These are phyloP conservation scores for Amphimedon queenslandica DNA, from an alignment of 37 sponge, comb jelly and placozoan genomes.

Conservation along the genomic window DNA sequence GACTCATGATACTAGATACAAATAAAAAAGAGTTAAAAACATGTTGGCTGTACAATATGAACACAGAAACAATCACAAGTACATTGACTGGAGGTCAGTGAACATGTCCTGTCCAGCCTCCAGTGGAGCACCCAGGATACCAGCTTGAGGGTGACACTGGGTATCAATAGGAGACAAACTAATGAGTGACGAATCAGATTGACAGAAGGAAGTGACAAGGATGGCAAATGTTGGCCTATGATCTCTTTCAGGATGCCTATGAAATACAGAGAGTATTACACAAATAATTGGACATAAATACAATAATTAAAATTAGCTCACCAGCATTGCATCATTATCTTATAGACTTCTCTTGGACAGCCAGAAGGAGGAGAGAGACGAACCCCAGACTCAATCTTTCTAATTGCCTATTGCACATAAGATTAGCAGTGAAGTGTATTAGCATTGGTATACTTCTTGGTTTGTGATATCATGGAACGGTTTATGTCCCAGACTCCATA, in stretches of 20 bases:
- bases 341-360: constrained; percentile 5
- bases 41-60: no score
- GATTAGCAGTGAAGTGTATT: no score
- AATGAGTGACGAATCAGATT: constrained; percentile 2
- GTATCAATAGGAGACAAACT: not conserved
- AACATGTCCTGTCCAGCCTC: not conserved
- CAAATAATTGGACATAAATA: not conserved
- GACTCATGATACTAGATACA: no score
- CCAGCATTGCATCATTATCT: constrained; percentile 38
- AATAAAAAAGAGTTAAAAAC: no score
- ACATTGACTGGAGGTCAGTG: not conserved
- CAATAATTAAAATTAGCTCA: not conserved
- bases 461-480: constrained; percentile 11
- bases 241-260: constrained; percentile 15
- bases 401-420: not conserved
- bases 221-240: constrained; percentile 14
- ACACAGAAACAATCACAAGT: no score
- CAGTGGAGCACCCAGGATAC: not conserved
- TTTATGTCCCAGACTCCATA: constrained; percentile 33
- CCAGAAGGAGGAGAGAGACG: constrained; percentile 1
- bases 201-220: constrained; percentile 5
- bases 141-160: no score
- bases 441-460: constrained; percentile 6
- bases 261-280: not conserved
- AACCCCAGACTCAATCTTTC: not conserved